Conservation (phyloP, 2,113 vertebrate species). For the Gambusia holbrooki region DNA sequence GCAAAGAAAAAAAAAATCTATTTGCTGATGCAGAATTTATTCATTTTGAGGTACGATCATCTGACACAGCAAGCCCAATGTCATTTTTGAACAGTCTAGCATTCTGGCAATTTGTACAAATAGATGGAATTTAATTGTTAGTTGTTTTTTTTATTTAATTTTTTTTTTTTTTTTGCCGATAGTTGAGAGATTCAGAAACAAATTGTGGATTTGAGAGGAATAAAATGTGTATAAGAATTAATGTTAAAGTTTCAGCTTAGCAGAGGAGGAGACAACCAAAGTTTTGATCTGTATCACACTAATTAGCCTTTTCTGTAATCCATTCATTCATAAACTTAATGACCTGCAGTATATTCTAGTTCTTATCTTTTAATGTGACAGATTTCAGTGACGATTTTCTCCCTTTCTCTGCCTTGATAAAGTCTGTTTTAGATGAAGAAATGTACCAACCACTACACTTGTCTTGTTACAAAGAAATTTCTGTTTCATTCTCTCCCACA, state of each 20-base stretch:
- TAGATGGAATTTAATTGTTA: slow-evolving; percentile 2
- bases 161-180: neutral
- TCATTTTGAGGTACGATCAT: slow-evolving; percentile 7
- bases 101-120: slow-evolving; percentile 9
- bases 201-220: neutral
- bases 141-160: too few relatives aligned
- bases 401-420: slow-evolving; percentile 7
- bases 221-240: slow-evolving; percentile 13
- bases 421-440: slow-evolving; percentile 31
- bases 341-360: neutral
- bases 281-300: too few relatives aligned
- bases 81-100: slow-evolving; percentile 6
- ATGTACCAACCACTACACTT: slow-evolving; percentile 48
- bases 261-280: too few relatives aligned
- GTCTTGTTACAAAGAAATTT: slow-evolving; percentile 53
- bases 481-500: slow-evolving; percentile 31
- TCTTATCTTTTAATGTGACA: neutral
- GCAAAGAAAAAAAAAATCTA: slow-evolving; percentile 29
- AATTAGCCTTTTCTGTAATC: too few relatives aligned
- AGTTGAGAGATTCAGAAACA: neutral
- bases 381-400: neutral
- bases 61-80: slow-evolving; percentile 1
- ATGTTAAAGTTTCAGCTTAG: too few relatives aligned
- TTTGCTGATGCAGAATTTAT: slow-evolving; percentile 11
- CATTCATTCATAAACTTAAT: neutral